These are phyloP conservation scores for Paratrypauchen microcephalus DNA, from an alignment of 2,797 vertebrate genomes.

Conservation along the genomic window DNA sequence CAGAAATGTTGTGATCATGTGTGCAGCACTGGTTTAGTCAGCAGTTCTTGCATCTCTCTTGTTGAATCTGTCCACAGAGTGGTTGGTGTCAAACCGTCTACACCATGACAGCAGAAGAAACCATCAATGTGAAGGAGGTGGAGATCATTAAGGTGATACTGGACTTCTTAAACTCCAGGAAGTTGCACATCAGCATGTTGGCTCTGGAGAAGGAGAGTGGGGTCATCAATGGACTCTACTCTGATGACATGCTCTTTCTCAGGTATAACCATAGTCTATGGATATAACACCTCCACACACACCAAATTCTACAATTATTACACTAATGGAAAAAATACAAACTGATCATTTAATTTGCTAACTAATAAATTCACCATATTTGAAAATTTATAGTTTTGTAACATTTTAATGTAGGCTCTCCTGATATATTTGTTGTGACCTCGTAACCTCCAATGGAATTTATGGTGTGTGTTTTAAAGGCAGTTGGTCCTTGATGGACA, in stretches of 20 bases:
- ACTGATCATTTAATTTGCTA: neutral
- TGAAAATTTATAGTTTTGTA: neutral
- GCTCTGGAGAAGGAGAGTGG: slow-evolving; percentile 98
- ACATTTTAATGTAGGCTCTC: neutral
- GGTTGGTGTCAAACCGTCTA: slow-evolving; percentile 51
- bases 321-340: neutral
- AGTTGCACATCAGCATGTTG: slow-evolving; percentile 98
- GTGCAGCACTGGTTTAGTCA: neutral
- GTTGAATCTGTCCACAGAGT: neutral
- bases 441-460: too few species aligned
- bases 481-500: slow-evolving; percentile 97
- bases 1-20: neutral
- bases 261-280: slow-evolving; percentile 78
- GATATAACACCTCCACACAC: slow-evolving; percentile 11
- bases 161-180: slow-evolving; percentile 95
- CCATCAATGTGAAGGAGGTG: slow-evolving; percentile 97
- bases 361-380: neutral
- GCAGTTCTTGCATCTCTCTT: neutral
- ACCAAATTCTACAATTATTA: neutral
- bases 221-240: slow-evolving; percentile 97
- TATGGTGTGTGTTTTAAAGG: slow-evolving; percentile 61
- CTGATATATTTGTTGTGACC: too few species aligned
- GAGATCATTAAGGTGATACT: slow-evolving; percentile 98
- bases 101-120: slow-evolving; percentile 98
- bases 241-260: slow-evolving; percentile 98